These are phyloP conservation scores for Cecropterus lyciades DNA, from an alignment of 1,140 invertebrate genomes.

Conservation along the genomic window DNA sequence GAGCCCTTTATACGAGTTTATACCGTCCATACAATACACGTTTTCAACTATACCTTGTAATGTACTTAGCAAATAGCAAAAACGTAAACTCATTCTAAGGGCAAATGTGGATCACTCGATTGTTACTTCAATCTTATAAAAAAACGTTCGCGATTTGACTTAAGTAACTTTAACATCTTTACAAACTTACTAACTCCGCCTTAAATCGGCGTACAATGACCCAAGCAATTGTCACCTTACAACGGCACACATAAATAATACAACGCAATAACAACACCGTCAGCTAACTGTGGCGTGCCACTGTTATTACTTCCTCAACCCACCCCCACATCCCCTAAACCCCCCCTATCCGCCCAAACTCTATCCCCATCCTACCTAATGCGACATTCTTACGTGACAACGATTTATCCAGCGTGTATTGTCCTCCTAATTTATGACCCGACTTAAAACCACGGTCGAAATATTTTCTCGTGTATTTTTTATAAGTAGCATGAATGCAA, in stretches of 20 bases:
- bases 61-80: too few species aligned
- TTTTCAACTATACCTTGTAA: too few species aligned
- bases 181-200: background rate
- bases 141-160: too few species aligned
- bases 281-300: conserved; percentile 62
- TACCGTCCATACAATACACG: too few species aligned
- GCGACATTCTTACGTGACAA: conserved; percentile 79
- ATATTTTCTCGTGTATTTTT: conserved; percentile 23
- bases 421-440: conserved; percentile 67
- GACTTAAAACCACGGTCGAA: conserved; percentile 60
- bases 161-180: too few species aligned
- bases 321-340: conserved; percentile 38
- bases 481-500: too few species aligned
- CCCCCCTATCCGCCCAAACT: conserved; percentile 14
- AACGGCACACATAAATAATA: conserved; percentile 71
- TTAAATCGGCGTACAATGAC: conserved; percentile 25
- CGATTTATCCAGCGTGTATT: conserved; percentile 78
- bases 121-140: too few species aligned
- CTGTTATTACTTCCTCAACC: conserved; percentile 64
- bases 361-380: conserved; percentile 51
- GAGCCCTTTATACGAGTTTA: too few species aligned
- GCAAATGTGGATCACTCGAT: too few species aligned
- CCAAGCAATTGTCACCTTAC: conserved; percentile 56
- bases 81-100: too few species aligned
- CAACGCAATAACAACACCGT: conserved; percentile 68